Evolutionary conservation across 2,797 vertebrate genomes (phyloP), one percentile per base, ranked within the genome.

Genomic region (Gobionotothen gibberifrons): DNA sequence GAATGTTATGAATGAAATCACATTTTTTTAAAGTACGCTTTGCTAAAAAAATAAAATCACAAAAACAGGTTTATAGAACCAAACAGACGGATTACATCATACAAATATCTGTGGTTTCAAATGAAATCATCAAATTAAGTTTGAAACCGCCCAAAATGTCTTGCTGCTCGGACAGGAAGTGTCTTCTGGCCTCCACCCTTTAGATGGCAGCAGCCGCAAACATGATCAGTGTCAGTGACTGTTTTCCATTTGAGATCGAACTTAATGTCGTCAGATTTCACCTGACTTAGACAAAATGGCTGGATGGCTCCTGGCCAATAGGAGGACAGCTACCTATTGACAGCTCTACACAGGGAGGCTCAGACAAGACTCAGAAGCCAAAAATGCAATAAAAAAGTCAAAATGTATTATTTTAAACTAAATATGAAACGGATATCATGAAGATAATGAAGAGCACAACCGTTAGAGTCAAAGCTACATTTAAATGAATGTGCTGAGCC

Each of bases 261-360:
- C 64, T 84, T 84, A 72, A 89, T 84, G 88, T 83, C 78, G 55
- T 83, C 85, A 83, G 62, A 90, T 87, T 87, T 89, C 86, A 89
- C 83, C 83, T 84, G 85, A 88, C 72, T 80, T 55, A 53, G 12
- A 91, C 90, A 93, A 93, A 91, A 92, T 93, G 92, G 90, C 89
- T 87, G 90, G 61, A 84, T 48, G 76, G 65, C 59, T 74, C 48
- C 56, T 1, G 55, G 75, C 74, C 75, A 87, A 74, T 61, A 17
- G 65, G 63, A 76, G 9, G 52, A 19, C 77, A 81, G 70, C 48
- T 52, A 11, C 12, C 26, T 40, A 15, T 2, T 40, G 12, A 54
- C 40, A 5, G 51, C 48, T 7, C 0, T 32, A 44, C 16, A 39
- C 3, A 19, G 16, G 2, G 15, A n/a, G n/a, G 14, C 26, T 29